phyloP scores from a whole-genome alignment of 1,140 invertebrate genomes.

The Ooceraea biroi region DNA sequence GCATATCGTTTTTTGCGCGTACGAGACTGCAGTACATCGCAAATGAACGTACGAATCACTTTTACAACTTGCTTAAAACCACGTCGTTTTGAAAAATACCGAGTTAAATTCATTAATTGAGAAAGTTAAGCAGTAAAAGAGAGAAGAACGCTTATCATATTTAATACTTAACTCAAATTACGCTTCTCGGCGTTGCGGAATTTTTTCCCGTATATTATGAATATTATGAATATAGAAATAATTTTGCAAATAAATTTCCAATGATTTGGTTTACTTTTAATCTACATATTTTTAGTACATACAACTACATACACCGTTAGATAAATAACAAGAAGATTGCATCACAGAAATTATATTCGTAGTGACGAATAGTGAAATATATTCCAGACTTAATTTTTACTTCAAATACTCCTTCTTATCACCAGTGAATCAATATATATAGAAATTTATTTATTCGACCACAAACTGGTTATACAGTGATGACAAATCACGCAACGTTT shows the following conservation, averaged over 20 bases:
- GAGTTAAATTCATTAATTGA: neutral
- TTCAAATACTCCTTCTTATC: too few species aligned
- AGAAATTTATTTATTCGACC: too few species aligned
- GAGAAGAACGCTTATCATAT: neutral
- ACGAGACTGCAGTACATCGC: conserved; percentile 44
- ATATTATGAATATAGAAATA: too few species aligned
- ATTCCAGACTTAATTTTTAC: conserved; percentile 2
- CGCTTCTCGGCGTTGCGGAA: neutral
- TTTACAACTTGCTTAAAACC: conserved; percentile 22
- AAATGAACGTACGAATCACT: conserved; percentile 24
- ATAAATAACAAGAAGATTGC: conserved; percentile 11
- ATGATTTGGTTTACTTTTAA: neutral
- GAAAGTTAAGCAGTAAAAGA: neutral
- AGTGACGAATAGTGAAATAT: neutral
- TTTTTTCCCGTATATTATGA: neutral
- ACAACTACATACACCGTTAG: neutral
- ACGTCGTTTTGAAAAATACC: neutral
- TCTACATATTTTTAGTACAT: neutral
- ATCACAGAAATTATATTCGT: neutral
- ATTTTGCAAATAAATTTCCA: neutral
- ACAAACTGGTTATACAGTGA: too few species aligned
- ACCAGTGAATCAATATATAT: too few species aligned
- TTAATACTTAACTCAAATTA: neutral
- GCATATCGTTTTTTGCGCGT: conserved; percentile 67
- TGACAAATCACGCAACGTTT: too few species aligned